phyloP scores from a whole-genome alignment of 2,888 invertebrate species.

The Steinernema hermaphroditum region DNA sequence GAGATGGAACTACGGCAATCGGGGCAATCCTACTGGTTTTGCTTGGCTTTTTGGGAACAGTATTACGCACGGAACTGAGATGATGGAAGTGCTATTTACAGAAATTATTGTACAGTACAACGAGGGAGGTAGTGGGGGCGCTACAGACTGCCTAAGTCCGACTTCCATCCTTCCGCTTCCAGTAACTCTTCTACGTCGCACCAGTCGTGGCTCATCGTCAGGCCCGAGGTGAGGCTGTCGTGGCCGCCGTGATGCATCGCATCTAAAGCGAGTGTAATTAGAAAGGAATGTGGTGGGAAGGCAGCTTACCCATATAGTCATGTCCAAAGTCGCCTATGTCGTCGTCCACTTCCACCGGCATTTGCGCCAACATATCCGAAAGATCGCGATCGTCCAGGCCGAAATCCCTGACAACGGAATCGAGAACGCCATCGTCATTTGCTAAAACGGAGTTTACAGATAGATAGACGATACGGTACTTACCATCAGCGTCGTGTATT shows the following conservation, averaged over 20 bases:
- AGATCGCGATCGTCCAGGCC: conserved; percentile 48
- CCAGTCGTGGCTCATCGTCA: conserved; percentile 52
- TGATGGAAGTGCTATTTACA: background rate
- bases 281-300: background rate
- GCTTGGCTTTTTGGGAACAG: no score
- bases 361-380: conserved; percentile 47
- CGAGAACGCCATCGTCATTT: conserved; percentile 47
- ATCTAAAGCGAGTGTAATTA: background rate
- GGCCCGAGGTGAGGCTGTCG: no score
- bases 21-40: background rate
- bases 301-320: background rate
- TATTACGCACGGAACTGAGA: conserved; percentile 17
- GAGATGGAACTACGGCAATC: conserved; percentile 14
- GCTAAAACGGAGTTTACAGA: conserved; percentile 19
- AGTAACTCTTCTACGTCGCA: conserved; percentile 56
- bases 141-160: background rate
- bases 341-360: conserved; percentile 51
- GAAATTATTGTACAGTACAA: background rate
- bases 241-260: background rate
- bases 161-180: conserved; percentile 38
- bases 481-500: background rate
- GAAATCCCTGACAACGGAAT: conserved; percentile 56
- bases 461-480: background rate
- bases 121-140: background rate
- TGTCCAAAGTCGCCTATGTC: background rate